phyloP scores from a whole-genome alignment of 2,797 vertebrate species.

The Mus spretus region DNA sequence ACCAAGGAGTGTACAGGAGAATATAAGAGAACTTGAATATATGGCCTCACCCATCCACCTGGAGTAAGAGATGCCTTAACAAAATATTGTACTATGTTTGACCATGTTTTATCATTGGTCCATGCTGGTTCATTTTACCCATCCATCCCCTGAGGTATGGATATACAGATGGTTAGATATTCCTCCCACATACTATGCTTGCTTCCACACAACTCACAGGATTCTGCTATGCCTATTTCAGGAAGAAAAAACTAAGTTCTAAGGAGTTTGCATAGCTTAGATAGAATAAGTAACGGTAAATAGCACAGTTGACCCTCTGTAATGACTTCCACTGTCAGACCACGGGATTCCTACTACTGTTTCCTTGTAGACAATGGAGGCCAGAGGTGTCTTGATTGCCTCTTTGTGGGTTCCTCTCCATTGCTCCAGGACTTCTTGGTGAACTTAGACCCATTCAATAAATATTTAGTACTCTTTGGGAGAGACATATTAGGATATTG shows the following conservation, averaged over 20 bases:
- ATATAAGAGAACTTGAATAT: background rate
- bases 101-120: background rate
- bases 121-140: background rate
- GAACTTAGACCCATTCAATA: background rate
- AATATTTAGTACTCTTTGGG: background rate
- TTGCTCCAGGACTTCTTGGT: conserved; percentile 15
- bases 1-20: background rate
- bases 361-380: background rate
- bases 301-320: background rate
- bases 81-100: background rate
- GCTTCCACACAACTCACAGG: background rate
- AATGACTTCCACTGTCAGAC: background rate
- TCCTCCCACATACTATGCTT: background rate
- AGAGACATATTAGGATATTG: conserved; percentile 36
- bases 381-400: background rate
- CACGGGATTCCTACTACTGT: background rate
- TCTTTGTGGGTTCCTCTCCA: background rate
- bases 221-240: background rate
- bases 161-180: background rate
- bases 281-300: background rate
- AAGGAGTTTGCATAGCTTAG: background rate
- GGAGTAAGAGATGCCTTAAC: background rate
- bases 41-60: background rate
- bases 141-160: too few species aligned
- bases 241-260: background rate